Evolutionary conservation across 2,888 invertebrate genomes (phyloP).

Genomic region (Sylvicola cinctus): DNA sequence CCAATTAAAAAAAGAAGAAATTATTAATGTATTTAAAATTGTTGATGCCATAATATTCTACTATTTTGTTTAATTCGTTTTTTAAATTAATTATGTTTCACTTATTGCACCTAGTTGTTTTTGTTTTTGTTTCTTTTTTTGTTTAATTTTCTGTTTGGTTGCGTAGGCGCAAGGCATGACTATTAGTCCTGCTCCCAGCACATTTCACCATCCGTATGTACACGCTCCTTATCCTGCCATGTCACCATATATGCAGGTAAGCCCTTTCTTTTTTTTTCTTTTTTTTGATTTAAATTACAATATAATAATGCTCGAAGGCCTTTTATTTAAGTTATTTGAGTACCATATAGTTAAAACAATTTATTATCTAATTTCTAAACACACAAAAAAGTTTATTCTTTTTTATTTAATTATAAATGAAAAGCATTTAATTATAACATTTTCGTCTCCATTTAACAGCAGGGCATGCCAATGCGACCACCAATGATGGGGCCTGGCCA

Average conservation of each 20-base stretch:
- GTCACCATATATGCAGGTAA: slow-evolving; percentile 29
- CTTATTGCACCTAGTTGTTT: slow-evolving; percentile 1
- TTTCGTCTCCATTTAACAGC: too few species aligned
- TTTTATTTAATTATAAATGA: too few species aligned
- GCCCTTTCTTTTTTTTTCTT: slow-evolving; percentile 10
- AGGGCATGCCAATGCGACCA: slow-evolving; percentile 21
- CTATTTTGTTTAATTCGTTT: too few species aligned
- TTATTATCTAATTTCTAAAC: not conserved
- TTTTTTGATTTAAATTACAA: slow-evolving; percentile 7
- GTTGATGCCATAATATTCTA: too few species aligned
- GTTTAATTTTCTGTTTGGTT: slow-evolving; percentile 8
- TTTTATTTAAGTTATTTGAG: not conserved
- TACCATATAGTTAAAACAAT: not conserved
- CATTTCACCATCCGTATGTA: slow-evolving; percentile 28
- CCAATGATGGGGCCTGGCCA: slow-evolving; percentile 19
- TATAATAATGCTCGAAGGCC: not conserved
- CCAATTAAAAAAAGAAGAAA: too few species aligned
- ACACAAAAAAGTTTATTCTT: too few species aligned
- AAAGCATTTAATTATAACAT: too few species aligned
- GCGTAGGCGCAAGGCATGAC: slow-evolving; percentile 28
- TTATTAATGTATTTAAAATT: too few species aligned
- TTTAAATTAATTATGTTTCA: not conserved
- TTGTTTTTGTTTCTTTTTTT: slow-evolving; percentile 3
- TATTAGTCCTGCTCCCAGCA: slow-evolving; percentile 29
- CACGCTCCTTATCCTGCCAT: slow-evolving; percentile 28